Percentiles rank a stretch among this genome's conserved stretches.
Evolutionary conservation across 2,797 vertebrate genomes (phyloP).

Genomic region (Hydrophis major): DNA sequence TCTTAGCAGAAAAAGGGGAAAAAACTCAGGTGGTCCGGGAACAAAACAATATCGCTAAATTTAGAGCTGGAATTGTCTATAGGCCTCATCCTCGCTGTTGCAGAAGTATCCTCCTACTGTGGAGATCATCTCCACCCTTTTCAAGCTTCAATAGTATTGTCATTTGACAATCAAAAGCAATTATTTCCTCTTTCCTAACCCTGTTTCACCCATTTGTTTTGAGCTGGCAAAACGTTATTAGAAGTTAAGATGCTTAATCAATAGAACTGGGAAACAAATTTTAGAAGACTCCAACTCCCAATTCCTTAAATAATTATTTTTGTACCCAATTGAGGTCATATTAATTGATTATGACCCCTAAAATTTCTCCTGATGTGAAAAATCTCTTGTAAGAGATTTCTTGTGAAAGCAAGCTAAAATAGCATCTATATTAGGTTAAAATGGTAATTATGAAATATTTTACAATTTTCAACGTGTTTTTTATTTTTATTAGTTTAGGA

Average conservation of each 20-base stretch:
- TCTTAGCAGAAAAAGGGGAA: slow-evolving; percentile 25
- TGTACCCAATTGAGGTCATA: not conserved
- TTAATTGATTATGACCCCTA: not conserved
- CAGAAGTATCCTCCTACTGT: not conserved
- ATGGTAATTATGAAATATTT: not conserved
- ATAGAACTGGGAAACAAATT: slow-evolving; percentile 27
- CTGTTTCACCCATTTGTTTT: not conserved
- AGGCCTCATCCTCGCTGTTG: not conserved
- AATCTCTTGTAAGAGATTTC: not conserved
- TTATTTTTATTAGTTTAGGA: not conserved
- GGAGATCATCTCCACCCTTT: not conserved
- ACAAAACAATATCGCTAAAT: not conserved
- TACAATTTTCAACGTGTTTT: not conserved
- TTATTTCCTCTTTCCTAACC: not conserved
- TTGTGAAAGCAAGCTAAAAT: not conserved
- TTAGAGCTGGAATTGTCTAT: not conserved
- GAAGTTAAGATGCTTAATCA: slow-evolving; percentile 7
- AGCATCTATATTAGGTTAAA: not conserved
- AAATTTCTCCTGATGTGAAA: not conserved
- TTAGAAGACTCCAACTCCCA: slow-evolving; percentile 13
- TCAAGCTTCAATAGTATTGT: not conserved
- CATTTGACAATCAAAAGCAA: not conserved
- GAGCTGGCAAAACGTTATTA: slow-evolving; percentile 27
- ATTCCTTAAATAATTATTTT: not conserved
- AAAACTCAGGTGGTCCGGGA: not conserved